These are phyloP conservation scores for Drosophila watanabei DNA, from an alignment of 1,140 invertebrate species.

Conservation along the genomic window DNA sequence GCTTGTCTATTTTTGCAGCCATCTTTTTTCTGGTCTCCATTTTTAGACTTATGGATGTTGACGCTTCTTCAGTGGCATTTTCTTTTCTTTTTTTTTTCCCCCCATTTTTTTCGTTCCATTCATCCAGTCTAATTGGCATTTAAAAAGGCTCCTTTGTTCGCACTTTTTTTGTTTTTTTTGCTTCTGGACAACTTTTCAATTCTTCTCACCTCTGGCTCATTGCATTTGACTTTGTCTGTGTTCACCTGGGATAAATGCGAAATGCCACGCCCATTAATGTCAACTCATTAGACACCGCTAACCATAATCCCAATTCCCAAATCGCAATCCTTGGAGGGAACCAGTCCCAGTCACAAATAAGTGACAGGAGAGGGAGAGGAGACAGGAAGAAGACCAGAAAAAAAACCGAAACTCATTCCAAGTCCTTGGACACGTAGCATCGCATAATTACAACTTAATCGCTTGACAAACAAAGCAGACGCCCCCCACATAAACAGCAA, in stretches of 20 bases:
- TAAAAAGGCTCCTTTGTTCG: constrained; percentile 40
- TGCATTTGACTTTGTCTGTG: constrained; percentile 13
- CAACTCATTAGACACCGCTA: constrained; percentile 71
- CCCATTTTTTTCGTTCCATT: neutral
- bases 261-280: constrained; percentile 58
- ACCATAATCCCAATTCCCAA: constrained; percentile 58
- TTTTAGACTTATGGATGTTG: constrained; percentile 34
- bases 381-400: neutral
- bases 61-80: constrained; percentile 13
- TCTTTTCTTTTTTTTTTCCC: constrained; percentile 1
- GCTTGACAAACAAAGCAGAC: constrained; percentile 79
- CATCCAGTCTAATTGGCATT: constrained; percentile 40
- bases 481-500: constrained; percentile 68
- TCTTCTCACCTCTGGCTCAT: constrained; percentile 24
- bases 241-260: constrained; percentile 14
- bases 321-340: constrained; percentile 1
- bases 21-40: neutral
- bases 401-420: constrained; percentile 38
- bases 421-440: constrained; percentile 68
- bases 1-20: neutral
- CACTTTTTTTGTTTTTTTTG: neutral
- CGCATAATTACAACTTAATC: constrained; percentile 83
- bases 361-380: neutral
- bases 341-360: constrained; percentile 9
- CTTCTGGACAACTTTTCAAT: constrained; percentile 11